A percentile compares a stretch with the other conserved stretches of the same genome.
Evolutionary conservation across 1,140 invertebrate genomes (phyloP).

Genomic region (Galendromus occidentalis): DNA sequence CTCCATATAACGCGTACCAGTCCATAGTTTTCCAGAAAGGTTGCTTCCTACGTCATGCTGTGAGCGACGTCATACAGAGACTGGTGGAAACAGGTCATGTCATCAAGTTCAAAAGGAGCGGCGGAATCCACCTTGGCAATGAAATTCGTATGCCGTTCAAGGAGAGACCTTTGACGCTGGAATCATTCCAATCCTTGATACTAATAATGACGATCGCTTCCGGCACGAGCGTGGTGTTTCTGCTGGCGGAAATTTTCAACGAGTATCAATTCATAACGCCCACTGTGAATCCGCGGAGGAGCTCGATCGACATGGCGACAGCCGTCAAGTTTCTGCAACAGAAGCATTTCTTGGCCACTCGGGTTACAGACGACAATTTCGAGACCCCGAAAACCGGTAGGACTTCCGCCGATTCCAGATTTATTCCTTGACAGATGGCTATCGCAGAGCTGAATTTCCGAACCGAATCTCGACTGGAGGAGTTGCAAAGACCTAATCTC

Average conservation of each 20-base stretch:
- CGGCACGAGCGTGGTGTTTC: not conserved
- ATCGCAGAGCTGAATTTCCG: too few species aligned
- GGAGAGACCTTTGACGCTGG: not conserved
- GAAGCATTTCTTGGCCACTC: too few species aligned
- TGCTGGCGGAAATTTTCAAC: not conserved
- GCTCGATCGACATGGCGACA: too few species aligned
- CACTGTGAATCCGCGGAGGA: not conserved
- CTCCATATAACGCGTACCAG: not conserved
- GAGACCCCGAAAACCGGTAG: too few species aligned
- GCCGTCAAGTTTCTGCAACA: too few species aligned
- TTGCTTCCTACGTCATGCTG: not conserved
- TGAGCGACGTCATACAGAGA: not conserved
- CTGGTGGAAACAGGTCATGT: not conserved
- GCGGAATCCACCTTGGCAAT: not conserved
- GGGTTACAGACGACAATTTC: too few species aligned
- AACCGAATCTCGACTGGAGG: too few species aligned
- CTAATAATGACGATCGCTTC: not conserved
- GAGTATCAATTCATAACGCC: not conserved
- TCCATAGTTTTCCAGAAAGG: not conserved
- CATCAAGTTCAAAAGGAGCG: not conserved
- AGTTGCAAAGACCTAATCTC: too few species aligned
- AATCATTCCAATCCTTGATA: not conserved
- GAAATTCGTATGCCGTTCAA: not conserved
- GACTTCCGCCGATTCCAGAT: too few species aligned
- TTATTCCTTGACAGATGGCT: too few species aligned